phyloP scores from a whole-genome alignment of 1,140 invertebrate species.

The Monochamus saltuarius region DNA sequence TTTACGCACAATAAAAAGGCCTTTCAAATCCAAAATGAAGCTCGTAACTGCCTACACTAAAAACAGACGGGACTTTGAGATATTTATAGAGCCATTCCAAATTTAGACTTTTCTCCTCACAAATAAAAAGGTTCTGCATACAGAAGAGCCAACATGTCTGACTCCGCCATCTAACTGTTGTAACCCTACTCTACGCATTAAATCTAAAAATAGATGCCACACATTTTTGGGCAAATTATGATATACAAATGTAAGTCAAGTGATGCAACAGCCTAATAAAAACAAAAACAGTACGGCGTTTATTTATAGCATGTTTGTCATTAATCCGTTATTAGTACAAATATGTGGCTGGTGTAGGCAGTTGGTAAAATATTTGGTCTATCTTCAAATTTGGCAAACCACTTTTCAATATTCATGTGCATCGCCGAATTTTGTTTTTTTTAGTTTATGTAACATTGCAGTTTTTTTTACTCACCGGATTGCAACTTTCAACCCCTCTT shows the following conservation, averaged over 20 bases:
- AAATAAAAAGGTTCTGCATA: constrained; percentile 2
- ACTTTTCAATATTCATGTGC: too few species aligned
- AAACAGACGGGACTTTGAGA: constrained; percentile 16
- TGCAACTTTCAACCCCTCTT: constrained; percentile 72
- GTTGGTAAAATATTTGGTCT: too few species aligned
- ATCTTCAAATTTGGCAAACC: too few species aligned
- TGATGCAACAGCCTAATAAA: constrained; percentile 12
- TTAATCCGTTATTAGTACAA: too few species aligned
- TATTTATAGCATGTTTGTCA: too few species aligned
- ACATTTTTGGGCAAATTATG: constrained; percentile 1
- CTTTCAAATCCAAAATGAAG: constrained; percentile 8
- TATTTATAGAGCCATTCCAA: constrained; percentile 45
- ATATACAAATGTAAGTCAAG: neutral
- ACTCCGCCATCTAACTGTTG: constrained; percentile 31
- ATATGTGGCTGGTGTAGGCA: too few species aligned
- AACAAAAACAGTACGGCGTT: constrained; percentile 14
- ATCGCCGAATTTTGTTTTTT: neutral
- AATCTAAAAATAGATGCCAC: constrained; percentile 27
- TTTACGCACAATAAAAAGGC: constrained; percentile 5
- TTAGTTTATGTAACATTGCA: neutral
- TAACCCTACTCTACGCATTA: constrained; percentile 30
- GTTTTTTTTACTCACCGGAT: constrained; percentile 66
- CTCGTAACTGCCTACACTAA: constrained; percentile 15
- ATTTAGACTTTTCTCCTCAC: constrained; percentile 37
- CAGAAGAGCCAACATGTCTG: constrained; percentile 17